Conservation (phyloP, 1,140 invertebrate species). For the Zaprionus davidi region DNA sequence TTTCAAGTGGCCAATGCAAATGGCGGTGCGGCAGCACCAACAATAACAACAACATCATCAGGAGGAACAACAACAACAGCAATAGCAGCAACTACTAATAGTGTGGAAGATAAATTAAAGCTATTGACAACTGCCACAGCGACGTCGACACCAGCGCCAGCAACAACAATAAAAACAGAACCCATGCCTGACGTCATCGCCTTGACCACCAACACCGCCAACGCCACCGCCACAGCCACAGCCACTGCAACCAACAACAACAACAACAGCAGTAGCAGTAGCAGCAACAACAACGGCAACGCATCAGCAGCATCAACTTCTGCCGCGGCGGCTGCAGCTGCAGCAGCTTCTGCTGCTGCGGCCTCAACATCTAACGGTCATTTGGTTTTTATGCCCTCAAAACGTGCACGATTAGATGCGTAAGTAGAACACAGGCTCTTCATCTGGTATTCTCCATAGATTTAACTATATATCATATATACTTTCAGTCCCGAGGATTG, state of each 20-base stretch:
- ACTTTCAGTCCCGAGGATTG: conserved; percentile 86
- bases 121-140: conserved; percentile 67
- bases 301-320: conserved; percentile 44
- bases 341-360: conserved; percentile 18
- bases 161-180: conserved; percentile 73
- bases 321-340: conserved; percentile 48
- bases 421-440: conserved; percentile 42
- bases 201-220: conserved; percentile 44
- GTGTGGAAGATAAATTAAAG: conserved; percentile 72
- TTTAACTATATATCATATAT: background rate
- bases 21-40: conserved; percentile 57
- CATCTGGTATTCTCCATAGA: background rate
- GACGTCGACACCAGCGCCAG: conserved; percentile 19
- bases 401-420: conserved; percentile 76
- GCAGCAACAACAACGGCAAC: conserved; percentile 34
- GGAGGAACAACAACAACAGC: conserved; percentile 34
- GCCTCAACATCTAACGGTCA: conserved; percentile 63
- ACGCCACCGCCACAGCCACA: conserved; percentile 14
- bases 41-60: conserved; percentile 40
- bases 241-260: conserved; percentile 30
- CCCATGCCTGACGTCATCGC: conserved; percentile 76
- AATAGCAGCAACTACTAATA: conserved; percentile 36
- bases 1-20: conserved; percentile 61
- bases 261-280: conserved; percentile 27
- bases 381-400: conserved; percentile 68